Percentiles rank a stretch among this genome's conserved stretches.
Conservation (phyloP, 2,888 invertebrate species). For the Drosophila leonis region DNA sequence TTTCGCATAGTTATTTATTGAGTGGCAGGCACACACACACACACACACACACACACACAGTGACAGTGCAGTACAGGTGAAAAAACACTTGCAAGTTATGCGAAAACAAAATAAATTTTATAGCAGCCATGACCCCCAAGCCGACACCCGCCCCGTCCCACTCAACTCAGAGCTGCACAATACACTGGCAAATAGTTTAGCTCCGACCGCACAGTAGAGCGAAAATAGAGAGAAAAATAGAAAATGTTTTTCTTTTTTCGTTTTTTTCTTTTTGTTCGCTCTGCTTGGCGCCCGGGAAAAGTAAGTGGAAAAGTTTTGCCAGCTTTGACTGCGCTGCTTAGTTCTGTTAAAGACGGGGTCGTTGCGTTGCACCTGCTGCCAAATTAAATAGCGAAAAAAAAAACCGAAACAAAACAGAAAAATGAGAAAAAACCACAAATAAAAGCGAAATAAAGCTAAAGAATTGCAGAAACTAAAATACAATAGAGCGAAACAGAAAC, state of each 20-base stretch:
- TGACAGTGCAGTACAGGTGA: slow-evolving; percentile 20
- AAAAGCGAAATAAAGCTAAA: slow-evolving; percentile 8
- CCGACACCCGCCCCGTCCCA: background rate
- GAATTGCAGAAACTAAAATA: slow-evolving; percentile 26
- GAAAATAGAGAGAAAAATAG: slow-evolving; percentile 10
- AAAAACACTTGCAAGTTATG: slow-evolving; percentile 61
- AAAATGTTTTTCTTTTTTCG: slow-evolving; percentile 11
- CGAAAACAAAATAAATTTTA: slow-evolving; percentile 76
- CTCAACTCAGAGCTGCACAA: slow-evolving; percentile 22
- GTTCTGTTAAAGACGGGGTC: slow-evolving; percentile 61
- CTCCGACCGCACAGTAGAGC: slow-evolving; percentile 38
- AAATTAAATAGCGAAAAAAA: slow-evolving; percentile 68
- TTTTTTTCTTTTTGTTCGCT: background rate
- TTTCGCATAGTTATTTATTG: slow-evolving; percentile 73
- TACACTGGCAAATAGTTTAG: slow-evolving; percentile 48
- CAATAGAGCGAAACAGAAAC: slow-evolving; percentile 34
- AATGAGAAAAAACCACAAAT: slow-evolving; percentile 4
- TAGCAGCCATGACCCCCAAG: slow-evolving; percentile 38
- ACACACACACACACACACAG: slow-evolving; percentile 11
- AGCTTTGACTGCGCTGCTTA: slow-evolving; percentile 50
- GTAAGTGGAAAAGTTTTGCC: slow-evolving; percentile 72
- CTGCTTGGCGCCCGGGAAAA: slow-evolving; percentile 35
- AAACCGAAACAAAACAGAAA: background rate
- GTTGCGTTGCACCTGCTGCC: slow-evolving; percentile 69
- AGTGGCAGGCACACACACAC: slow-evolving; percentile 45